Percentiles rank a stretch among this genome's conserved stretches.
Evolutionary conservation across 1,140 invertebrate species (phyloP).

Genomic region (Drosophila seguyi): DNA sequence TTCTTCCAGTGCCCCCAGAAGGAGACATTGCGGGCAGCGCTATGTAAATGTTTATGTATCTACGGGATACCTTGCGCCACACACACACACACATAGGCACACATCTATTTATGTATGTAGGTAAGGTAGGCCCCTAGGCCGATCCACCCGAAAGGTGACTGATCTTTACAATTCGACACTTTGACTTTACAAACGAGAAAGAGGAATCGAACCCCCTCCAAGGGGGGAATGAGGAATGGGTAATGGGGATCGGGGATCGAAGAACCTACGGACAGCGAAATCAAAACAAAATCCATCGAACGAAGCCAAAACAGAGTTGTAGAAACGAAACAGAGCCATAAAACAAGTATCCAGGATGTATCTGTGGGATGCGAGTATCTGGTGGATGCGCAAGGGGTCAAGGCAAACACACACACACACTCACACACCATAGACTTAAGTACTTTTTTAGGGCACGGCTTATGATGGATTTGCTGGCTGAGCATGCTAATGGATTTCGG

Average conservation of each 20-base stretch:
- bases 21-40: slow-evolving; percentile 17
- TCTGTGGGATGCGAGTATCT: slow-evolving; percentile 11
- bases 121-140: slow-evolving; percentile 42
- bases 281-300: slow-evolving; percentile 77
- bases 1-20: slow-evolving; percentile 6
- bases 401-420: slow-evolving; percentile 59
- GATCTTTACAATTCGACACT: slow-evolving; percentile 83
- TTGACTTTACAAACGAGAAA: slow-evolving; percentile 69
- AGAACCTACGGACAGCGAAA: slow-evolving; percentile 54
- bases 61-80: slow-evolving; percentile 42
- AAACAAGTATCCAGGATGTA: slow-evolving; percentile 80
- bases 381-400: slow-evolving; percentile 54
- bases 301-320: slow-evolving; percentile 71
- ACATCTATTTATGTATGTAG: slow-evolving; percentile 57
- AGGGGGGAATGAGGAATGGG: slow-evolving; percentile 5
- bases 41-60: slow-evolving; percentile 75
- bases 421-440: slow-evolving; percentile 37
- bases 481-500: slow-evolving; percentile 76
- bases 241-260: slow-evolving; percentile 10
- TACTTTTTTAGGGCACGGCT: slow-evolving; percentile 55
- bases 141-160: slow-evolving; percentile 71
- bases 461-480: slow-evolving; percentile 76
- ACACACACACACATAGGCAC: slow-evolving; percentile 26
- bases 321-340: slow-evolving; percentile 74
- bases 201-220: slow-evolving; percentile 17